Evolutionary conservation across 2,888 invertebrate genomes (phyloP).

Genomic region (Anthoptus insignis): DNA sequence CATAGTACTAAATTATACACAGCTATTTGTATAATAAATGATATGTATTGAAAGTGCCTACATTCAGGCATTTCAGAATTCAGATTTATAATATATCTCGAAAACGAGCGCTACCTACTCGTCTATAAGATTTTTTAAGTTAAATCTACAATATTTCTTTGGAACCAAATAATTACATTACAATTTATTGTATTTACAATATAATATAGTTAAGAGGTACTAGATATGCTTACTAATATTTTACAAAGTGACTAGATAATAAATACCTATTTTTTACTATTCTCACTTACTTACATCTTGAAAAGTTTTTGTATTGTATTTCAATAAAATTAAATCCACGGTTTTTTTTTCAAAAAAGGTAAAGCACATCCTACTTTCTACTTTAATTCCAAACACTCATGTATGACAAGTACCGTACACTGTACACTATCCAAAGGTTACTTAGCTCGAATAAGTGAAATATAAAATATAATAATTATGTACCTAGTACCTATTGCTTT

Average conservation of each 20-base stretch:
- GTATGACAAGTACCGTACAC: too few relatives aligned
- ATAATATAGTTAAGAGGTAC: background rate
- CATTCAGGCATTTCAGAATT: constrained; percentile 4
- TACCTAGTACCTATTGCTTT: too few relatives aligned
- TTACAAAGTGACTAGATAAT: constrained; percentile 5
- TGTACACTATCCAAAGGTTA: too few relatives aligned
- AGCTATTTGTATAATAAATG: constrained; percentile 18
- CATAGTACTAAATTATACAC: constrained; percentile 17
- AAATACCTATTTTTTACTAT: background rate
- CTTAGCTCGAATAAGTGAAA: too few relatives aligned
- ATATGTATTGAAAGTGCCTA: constrained; percentile 32
- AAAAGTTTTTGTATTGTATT: background rate
- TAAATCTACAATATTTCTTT: constrained; percentile 4
- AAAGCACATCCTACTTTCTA: too few relatives aligned
- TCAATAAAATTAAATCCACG: too few relatives aligned
- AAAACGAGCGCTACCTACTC: background rate
- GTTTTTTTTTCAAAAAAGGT: too few relatives aligned
- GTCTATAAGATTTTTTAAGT: background rate
- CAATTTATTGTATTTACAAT: constrained; percentile 2
- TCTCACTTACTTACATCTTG: background rate
- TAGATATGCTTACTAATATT: background rate
- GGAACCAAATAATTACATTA: constrained; percentile 2
- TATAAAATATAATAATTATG: too few relatives aligned
- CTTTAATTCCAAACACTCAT: too few relatives aligned
- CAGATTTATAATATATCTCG: background rate